Base-by-base conservation (phyloP, 37 sponge, comb jelly and placozoan species). In the Spongilla lacustris region DNA sequence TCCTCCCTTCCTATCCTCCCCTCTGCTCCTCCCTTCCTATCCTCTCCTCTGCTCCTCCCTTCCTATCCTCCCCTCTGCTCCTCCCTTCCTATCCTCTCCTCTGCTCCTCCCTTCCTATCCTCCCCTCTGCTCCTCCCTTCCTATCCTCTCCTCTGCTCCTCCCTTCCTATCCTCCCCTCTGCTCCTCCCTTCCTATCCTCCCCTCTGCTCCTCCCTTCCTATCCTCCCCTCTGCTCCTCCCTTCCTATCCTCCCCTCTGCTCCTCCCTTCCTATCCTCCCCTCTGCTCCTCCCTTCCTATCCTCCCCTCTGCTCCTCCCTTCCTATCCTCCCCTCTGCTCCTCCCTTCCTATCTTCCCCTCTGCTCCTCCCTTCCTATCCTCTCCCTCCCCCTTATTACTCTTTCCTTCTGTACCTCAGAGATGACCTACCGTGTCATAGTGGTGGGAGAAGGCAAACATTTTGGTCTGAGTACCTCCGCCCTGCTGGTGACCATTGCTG, bases 381-480 rank as follows among this genome's bases (percentile, higher is more conserved):
- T 41, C 41, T 9, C 41, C 41, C 41, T 32, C 35, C 3, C 11
- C 71, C 0, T 17, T 8, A n/a, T 80, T 29, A 41, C 84, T 46
- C 70, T 84, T 70, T 31, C 76, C 46, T 50, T 84, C 67, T 22
- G 22, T 26, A 38, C 34, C 72, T 36, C 83, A 83, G 86, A 83
- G 9, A 91, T 96, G 82, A 71, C 48, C 14, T 96, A 98, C 80
- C 75, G 84, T 21, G 86, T 98, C 10, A 75, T 92, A 58, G 82
- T 95, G 27, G 78, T 98, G 32, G 95, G 83, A 17, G 97, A 96
- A 66, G 91, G 92, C 4, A 94, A 89, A 83, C 83, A 85, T 78
- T 81, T 93, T 89, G 95, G 94, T 1, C 82, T 94, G 36, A 94
- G 89, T 73, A 93, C 94, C 17, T 87, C 98, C 1, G 82, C 84